phyloP scores from a whole-genome alignment of 2,113 vertebrate species.

The Gnathonemus echidnorhynchus region DNA sequence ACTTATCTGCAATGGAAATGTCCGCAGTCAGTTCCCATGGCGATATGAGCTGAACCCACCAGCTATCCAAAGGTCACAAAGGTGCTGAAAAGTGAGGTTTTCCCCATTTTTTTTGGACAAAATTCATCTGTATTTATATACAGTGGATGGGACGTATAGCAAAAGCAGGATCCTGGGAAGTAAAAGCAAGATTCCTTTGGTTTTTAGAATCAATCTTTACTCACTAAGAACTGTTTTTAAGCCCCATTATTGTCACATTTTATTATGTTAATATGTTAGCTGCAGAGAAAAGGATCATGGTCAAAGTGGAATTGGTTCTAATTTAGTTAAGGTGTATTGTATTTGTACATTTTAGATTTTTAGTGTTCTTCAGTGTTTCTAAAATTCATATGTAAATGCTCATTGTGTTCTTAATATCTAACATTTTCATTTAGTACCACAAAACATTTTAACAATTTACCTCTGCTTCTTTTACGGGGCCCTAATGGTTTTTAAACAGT shows the following conservation, averaged over 20 bases:
- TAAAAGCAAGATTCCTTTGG: neutral
- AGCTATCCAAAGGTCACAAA: constrained; percentile 4
- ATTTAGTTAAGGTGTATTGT: neutral
- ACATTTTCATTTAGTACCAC: neutral
- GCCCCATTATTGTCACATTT: neutral
- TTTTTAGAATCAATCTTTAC: neutral
- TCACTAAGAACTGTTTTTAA: neutral
- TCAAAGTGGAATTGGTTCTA: neutral
- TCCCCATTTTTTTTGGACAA: neutral
- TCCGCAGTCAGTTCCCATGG: constrained; percentile 15
- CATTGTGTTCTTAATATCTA: neutral
- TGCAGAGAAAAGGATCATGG: neutral
- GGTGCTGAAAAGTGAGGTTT: neutral
- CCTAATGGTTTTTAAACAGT: neutral
- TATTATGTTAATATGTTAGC: neutral
- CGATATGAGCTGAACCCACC: neutral
- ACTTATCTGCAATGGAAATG: constrained; percentile 27
- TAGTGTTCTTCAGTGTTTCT: neutral
- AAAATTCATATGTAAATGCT: neutral
- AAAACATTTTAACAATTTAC: neutral
- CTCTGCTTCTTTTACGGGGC: neutral
- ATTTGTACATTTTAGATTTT: neutral
- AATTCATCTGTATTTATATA: neutral
- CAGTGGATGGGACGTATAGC: neutral
- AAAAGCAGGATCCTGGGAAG: neutral